Percentiles rank a stretch among this genome's conserved stretches.
phyloP scores from a whole-genome alignment of 2,113 vertebrate species.

The Dryoscopus gambensis region DNA sequence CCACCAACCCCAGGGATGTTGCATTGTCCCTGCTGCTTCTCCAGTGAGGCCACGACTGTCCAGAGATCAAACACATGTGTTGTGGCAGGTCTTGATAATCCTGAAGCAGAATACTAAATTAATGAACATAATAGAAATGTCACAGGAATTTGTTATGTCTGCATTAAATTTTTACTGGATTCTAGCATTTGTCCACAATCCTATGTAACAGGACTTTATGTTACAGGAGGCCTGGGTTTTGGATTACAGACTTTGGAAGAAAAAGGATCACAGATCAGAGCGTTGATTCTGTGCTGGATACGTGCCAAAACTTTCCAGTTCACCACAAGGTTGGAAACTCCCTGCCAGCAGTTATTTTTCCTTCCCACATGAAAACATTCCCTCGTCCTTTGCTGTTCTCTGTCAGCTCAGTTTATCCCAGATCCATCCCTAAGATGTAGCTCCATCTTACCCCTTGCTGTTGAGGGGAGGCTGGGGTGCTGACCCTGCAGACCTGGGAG shows the following conservation, averaged over 20 bases:
- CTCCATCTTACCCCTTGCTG: not conserved
- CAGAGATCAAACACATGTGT: not conserved
- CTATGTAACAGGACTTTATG: not conserved
- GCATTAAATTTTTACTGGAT: not conserved
- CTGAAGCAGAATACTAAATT: not conserved
- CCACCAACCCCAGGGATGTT: not conserved
- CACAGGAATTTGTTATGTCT: not conserved
- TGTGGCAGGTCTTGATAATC: not conserved
- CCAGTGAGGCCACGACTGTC: not conserved
- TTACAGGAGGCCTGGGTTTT: not conserved
- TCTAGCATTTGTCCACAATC: not conserved
- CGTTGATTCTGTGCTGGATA: not conserved
- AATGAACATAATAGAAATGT: not conserved
- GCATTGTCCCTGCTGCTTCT: not conserved
- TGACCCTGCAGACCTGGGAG: not conserved
- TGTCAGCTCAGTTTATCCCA: not conserved
- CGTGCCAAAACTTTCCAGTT: not conserved
- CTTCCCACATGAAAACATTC: not conserved
- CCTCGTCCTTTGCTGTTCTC: not conserved
- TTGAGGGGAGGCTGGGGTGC: not conserved
- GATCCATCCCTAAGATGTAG: not conserved
- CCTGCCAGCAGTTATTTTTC: not conserved
- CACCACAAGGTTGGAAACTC: not conserved
- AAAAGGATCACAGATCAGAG: accelerated
- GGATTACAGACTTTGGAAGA: not conserved